Percentiles rank a stretch among this genome's conserved stretches.
phyloP scores from a whole-genome alignment of 2,797 vertebrate species.

The Smutsia temminckii region DNA sequence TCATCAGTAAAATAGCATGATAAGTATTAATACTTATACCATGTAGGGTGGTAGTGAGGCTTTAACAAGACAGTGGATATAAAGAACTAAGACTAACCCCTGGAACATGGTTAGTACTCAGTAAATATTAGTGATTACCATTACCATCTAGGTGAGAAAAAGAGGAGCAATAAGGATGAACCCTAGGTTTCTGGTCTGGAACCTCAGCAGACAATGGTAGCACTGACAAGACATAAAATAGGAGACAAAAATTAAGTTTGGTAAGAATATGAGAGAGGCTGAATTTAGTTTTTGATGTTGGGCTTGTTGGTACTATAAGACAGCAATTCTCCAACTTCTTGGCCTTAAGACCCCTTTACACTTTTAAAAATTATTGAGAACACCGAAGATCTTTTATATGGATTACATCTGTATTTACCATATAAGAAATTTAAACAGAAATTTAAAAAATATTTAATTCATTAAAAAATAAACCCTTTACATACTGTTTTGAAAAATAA shows the following conservation, averaged over 20 bases:
- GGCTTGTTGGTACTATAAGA: not conserved
- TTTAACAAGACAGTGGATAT: not conserved
- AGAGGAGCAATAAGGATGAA: not conserved
- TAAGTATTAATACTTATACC: not conserved
- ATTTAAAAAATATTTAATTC: not conserved
- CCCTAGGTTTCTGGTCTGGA: not conserved
- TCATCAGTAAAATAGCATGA: not conserved
- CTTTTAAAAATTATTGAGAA: not conserved
- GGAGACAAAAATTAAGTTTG: conserved; percentile 15
- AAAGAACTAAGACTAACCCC: not conserved
- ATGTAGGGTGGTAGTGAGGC: not conserved
- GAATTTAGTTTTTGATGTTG: not conserved
- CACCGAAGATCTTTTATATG: not conserved
- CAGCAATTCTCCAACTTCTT: not conserved
- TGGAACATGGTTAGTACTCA: not conserved
- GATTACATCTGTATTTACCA: not conserved
- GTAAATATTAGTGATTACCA: not conserved
- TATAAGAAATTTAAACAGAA: not conserved
- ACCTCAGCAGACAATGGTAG: not conserved
- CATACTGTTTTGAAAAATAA: not conserved
- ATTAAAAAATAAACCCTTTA: not conserved
- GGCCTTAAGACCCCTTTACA: not conserved
- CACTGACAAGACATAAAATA: not conserved
- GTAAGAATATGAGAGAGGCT: not conserved
- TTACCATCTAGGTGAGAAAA: not conserved